Conservation (phyloP, 2,888 invertebrate species). For the Brenthis hecate region DNA sequence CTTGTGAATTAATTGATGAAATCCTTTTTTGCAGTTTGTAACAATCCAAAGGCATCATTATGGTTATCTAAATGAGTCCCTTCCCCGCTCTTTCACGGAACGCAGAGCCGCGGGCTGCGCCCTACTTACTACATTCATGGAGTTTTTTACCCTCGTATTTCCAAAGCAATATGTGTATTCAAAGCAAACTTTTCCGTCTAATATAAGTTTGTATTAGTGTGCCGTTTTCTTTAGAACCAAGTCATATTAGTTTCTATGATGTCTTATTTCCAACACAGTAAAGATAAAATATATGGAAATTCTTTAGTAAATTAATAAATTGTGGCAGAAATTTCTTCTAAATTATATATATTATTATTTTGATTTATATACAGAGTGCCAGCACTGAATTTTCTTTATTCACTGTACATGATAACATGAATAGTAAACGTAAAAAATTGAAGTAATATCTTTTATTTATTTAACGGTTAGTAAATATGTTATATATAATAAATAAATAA, state of each 20-base stretch:
- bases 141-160: background rate
- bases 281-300: no score
- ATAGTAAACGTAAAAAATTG: no score
- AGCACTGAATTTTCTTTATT: no score
- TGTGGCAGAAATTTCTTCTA: no score
- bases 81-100: slow-evolving; percentile 2
- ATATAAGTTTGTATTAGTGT: slow-evolving; percentile 14
- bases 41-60: slow-evolving; percentile 9
- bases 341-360: no score
- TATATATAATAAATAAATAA: no score
- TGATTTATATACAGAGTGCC: no score
- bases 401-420: no score
- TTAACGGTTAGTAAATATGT: no score
- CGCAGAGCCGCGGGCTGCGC: slow-evolving; percentile 15
- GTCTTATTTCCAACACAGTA: no score
- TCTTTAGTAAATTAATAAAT: no score
- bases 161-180: slow-evolving; percentile 7
- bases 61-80: slow-evolving; percentile 14
- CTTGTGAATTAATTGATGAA: background rate
- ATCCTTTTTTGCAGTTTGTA: background rate
- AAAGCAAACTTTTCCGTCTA: slow-evolving; percentile 8
- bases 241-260: background rate
- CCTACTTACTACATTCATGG: slow-evolving; percentile 23
- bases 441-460: no score
- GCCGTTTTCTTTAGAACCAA: background rate